Evolutionary conservation across 2,888 invertebrate species (phyloP).

Genomic region (Dryococelus australis): DNA sequence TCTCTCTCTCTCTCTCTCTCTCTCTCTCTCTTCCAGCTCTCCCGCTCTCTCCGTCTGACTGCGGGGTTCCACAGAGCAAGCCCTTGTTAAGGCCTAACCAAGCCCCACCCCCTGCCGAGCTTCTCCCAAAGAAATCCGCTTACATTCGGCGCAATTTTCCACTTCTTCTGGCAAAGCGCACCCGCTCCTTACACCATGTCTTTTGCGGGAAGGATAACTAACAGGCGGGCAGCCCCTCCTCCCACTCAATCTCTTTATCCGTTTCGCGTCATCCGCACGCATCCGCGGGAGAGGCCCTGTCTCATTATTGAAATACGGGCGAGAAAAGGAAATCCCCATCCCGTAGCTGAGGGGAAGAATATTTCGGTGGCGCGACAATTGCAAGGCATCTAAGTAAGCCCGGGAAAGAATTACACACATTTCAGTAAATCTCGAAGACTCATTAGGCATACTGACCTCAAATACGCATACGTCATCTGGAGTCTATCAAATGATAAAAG

Average conservation of each 20-base stretch:
- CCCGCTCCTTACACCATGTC: conserved; percentile 31
- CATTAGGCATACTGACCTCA: too few species aligned
- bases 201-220: conserved; percentile 23
- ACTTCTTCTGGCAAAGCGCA: conserved; percentile 28
- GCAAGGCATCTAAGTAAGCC: too few species aligned
- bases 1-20: not conserved
- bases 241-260: not conserved
- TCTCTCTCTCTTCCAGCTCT: not conserved
- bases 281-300: not conserved
- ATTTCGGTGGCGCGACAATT: not conserved
- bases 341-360: not conserved
- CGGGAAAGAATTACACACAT: too few species aligned
- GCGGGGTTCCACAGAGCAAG: not conserved
- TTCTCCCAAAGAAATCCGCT: conserved; percentile 23
- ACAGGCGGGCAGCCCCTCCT: too few species aligned
- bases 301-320: conserved; percentile 16
- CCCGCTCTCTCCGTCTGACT: not conserved
- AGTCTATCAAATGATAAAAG: too few species aligned
- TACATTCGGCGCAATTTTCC: conserved; percentile 29
- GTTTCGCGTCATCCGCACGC: not conserved
- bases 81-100: conserved; percentile 16
- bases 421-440: too few species aligned
- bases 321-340: not conserved
- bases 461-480: too few species aligned
- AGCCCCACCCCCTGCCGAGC: not conserved